Percentiles rank a stretch among this genome's conserved stretches.
These are phyloP conservation scores for Spialia ferax DNA, from an alignment of 2,888 invertebrate species.

Conservation along the genomic window DNA sequence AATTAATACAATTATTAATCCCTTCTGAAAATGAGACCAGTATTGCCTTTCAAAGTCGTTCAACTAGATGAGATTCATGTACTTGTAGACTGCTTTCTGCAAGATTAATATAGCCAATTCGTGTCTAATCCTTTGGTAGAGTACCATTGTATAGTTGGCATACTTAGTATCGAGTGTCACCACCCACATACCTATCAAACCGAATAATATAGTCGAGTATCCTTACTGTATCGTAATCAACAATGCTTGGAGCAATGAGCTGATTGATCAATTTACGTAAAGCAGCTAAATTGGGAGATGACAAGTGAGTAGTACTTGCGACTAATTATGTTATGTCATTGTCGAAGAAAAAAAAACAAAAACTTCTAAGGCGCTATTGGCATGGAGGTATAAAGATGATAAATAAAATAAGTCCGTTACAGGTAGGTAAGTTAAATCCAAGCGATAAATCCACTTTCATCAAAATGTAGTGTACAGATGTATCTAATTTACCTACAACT, in stretches of 20 bases:
- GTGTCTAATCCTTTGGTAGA: neutral
- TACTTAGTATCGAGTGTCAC: neutral
- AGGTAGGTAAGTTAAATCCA: no score
- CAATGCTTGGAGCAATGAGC: conserved; percentile 21
- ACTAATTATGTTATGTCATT: neutral
- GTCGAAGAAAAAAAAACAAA: no score
- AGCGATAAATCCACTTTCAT: no score
- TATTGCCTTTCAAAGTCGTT: neutral
- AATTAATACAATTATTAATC: no score
- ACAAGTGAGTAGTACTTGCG: conserved; percentile 3
- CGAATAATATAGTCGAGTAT: conserved; percentile 10
- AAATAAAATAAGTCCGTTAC: no score
- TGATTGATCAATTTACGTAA: conserved; percentile 35
- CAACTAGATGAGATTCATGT: no score
- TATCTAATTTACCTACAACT: no score
- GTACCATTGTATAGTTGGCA: neutral
- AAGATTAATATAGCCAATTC: neutral
- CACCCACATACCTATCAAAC: conserved; percentile 22
- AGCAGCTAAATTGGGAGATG: conserved; percentile 32
- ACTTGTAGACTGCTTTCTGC: neutral
- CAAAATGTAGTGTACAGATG: no score
- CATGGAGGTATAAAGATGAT: no score
- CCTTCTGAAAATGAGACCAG: no score
- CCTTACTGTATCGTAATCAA: conserved; percentile 16
- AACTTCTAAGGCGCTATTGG: no score